phyloP scores from a whole-genome alignment of 2,888 invertebrate species.

The Drymonia ruficornis region DNA sequence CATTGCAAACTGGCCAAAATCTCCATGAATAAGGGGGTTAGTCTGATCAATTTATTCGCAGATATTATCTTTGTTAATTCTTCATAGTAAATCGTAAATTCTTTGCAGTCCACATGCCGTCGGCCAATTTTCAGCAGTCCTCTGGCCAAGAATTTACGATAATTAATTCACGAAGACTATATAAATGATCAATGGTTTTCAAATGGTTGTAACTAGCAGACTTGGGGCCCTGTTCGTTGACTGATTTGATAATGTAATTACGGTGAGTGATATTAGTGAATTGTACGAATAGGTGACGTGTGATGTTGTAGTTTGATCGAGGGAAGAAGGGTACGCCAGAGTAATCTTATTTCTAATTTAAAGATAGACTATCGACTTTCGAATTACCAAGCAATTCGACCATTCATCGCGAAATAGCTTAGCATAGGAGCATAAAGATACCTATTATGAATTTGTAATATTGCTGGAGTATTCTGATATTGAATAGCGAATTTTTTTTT shows the following conservation, averaged over 20 bases:
- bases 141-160: too few relatives aligned
- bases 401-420: constrained; percentile 84
- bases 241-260: constrained; percentile 71
- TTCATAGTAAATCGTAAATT: too few relatives aligned
- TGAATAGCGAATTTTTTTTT: constrained; percentile 52
- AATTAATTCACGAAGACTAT: too few relatives aligned
- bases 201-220: too few relatives aligned
- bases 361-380: constrained; percentile 73
- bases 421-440: constrained; percentile 72
- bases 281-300: constrained; percentile 68
- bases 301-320: constrained; percentile 69
- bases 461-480: constrained; percentile 59
- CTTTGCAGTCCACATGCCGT: too few relatives aligned
- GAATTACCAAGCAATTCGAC: constrained; percentile 83
- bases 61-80: too few relatives aligned
- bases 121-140: too few relatives aligned
- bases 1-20: too few relatives aligned
- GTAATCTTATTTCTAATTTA: constrained; percentile 74
- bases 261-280: constrained; percentile 78
- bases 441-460: constrained; percentile 70
- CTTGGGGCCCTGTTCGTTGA: too few relatives aligned
- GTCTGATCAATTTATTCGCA: too few relatives aligned
- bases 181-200: too few relatives aligned
- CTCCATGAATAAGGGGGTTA: too few relatives aligned
- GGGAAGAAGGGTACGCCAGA: constrained; percentile 71